Evolutionary conservation across 2,797 vertebrate species (phyloP), one percentile per base, ranked within the genome.

Genomic region (Ctenopoma kingsleyae): DNA sequence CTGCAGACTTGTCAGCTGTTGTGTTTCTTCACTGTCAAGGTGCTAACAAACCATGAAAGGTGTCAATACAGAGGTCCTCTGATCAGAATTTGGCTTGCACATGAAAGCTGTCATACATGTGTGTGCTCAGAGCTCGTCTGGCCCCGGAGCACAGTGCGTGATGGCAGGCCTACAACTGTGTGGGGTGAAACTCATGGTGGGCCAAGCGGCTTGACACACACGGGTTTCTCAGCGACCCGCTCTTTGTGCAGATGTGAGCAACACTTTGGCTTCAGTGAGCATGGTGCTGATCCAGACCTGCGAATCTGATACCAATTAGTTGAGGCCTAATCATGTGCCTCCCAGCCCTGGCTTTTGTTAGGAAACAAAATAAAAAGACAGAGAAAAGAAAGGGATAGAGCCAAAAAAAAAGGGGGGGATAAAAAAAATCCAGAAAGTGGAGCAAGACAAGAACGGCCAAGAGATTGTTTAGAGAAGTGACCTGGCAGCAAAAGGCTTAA

Each of bases 231-330:
- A 71, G 61, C 61, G 47, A 74, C 69, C 59, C 74, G 2, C 75
- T 72, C 77, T 67, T 53, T 41, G 51, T 74, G 78, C 87, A 89
- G 86, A 90, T 91, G 88, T 89, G 89, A 87, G 83, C 82, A 81
- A 80, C 77, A 46, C 79, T 84, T 83, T 89, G 91, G 87, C 85
- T 84, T 49, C 46, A 36, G 75, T 62, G 55, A 27, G 64, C 51
- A 22, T n/a, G 0, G 68, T 56, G 67, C 83, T 30, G 57, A 83
- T 92, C 91, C 90, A 94, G 81, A 91, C 87, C 86, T 90, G 79
- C 71, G 74, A 89, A 93, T 93, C 92, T 94, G 93, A 92, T 91
- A 90, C 89, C 91, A 93, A 93, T 94, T 93, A 94, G 89, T 80
- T 68, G 68, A 62, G 64, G 74, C 73, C 87, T 89, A 92, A 92